These are phyloP conservation scores for Melanotaenia duboulayi DNA, from an alignment of 2,113 vertebrate genomes.

Conservation along the genomic window DNA sequence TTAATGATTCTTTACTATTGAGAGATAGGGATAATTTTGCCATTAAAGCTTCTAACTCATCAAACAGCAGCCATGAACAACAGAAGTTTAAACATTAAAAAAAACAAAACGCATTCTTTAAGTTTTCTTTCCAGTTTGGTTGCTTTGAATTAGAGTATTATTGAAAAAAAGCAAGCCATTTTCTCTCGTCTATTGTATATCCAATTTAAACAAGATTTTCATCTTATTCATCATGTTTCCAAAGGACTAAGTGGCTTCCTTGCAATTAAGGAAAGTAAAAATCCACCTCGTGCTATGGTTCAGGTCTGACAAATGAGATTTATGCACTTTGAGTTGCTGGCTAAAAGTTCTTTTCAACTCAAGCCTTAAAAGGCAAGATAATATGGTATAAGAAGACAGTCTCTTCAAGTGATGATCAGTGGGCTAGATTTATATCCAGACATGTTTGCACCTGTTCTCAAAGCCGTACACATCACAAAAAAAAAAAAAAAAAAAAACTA, in stretches of 20 bases:
- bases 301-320: conserved; percentile 35
- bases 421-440: conserved; percentile 63
- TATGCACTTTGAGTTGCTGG: conserved; percentile 46
- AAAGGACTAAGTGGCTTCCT: conserved; percentile 25
- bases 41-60: no score
- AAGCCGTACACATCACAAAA: conserved; percentile 62
- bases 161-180: not conserved
- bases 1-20: no score
- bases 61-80: no score
- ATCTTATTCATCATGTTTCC: conserved; percentile 40
- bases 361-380: conserved; percentile 51
- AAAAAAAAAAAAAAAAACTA: no score
- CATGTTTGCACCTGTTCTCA: conserved; percentile 67
- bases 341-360: conserved; percentile 51
- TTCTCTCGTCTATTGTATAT: not conserved
- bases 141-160: not conserved
- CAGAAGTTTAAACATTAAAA: no score
- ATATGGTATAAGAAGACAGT: conserved; percentile 45
- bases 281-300: conserved; percentile 27
- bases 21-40: no score
- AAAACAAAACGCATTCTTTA: no score
- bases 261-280: conserved; percentile 29
- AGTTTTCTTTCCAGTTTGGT: not conserved
- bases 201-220: conserved; percentile 21
- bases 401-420: conserved; percentile 55